Evolutionary conservation across 2,113 vertebrate species (phyloP), one percentile per base, ranked within the genome.

Genomic region (Butorides virescens): DNA sequence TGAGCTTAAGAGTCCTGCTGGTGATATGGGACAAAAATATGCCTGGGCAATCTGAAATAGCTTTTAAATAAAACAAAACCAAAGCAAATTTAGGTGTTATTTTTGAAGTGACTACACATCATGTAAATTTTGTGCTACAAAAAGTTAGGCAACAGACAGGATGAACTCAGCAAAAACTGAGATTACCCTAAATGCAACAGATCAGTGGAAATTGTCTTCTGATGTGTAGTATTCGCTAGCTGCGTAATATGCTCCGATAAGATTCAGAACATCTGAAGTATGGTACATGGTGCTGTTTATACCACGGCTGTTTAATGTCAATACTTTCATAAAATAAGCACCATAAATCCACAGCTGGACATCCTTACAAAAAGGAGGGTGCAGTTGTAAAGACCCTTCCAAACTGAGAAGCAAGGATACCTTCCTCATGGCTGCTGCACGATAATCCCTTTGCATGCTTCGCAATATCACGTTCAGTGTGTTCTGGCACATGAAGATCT

Each of bases 21-120:
- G 84, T 94, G 91, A 91, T 97, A 95, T 32, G 46, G 92, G 87
- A 96, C 87, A 88, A 95, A 95, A 91, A 73, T 92, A 95, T 66
- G 76, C 59, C 67, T 95, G 94, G 92, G 91, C 92, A 95, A 92
- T 88, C 49, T 82, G 81, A 96, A 93, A 92, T 39, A 80, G 79
- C 72, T 94, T 87, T 95, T 94, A 97, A 96, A 93, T 94, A 96
- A 97, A 94, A 90, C 73, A 95, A 92, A 95, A 52, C 4, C 26
- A 39, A 79, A 84, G 23, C 4, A 83, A 93, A 88, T 50, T 8
- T 77, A 73, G 25, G 79, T 29, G 39, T 82, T 81, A 61, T 66
- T 92, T 95, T 87, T 90, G 55, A 88, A 93, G 58, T 17, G 50
- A 39, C 91, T 93, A 62, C 49, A 76, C 27, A 91, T 81, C 58